phyloP scores from a whole-genome alignment of 2,888 invertebrate genomes.

The Chrysolina americana region DNA sequence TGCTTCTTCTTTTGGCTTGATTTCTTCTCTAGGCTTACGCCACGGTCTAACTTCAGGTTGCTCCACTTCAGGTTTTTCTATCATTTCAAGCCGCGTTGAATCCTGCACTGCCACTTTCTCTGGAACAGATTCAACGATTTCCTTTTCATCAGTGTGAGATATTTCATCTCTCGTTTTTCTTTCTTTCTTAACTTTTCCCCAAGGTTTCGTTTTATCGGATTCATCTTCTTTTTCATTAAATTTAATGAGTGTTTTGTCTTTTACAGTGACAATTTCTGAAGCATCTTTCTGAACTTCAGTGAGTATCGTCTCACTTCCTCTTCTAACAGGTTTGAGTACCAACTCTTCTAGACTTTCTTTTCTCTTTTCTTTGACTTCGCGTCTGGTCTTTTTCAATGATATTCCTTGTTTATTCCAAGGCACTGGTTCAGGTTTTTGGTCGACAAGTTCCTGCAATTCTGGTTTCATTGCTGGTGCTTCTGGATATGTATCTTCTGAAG shows the following conservation, averaged over 20 bases:
- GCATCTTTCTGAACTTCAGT: conserved; percentile 53
- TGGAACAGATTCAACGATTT: conserved; percentile 58
- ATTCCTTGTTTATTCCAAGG: conserved; percentile 71
- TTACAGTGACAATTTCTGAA: conserved; percentile 34
- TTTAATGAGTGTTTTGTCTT: no score
- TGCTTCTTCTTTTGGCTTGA: conserved; percentile 43
- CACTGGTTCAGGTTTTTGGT: conserved; percentile 63
- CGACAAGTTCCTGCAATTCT: not conserved
- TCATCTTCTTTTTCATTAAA: conserved; percentile 55
- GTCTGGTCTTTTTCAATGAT: conserved; percentile 65
- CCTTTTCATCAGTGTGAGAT: conserved; percentile 58
- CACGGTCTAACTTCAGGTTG: conserved; percentile 58
- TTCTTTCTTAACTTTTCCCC: conserved; percentile 42
- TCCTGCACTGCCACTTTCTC: conserved; percentile 60
- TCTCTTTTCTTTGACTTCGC: conserved; percentile 69
- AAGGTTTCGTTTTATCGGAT: conserved; percentile 57
- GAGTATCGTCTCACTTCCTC: conserved; percentile 51
- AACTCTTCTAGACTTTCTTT: conserved; percentile 69
- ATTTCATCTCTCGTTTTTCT: conserved; percentile 46
- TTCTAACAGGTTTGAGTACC: conserved; percentile 71
- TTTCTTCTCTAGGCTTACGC: conserved; percentile 44
- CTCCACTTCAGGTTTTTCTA: conserved; percentile 1
- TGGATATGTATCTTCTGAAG: conserved; percentile 44
- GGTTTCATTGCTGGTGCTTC: conserved; percentile 37
- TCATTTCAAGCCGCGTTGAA: conserved; percentile 37